These are phyloP conservation scores for Macrochelys suwanniensis DNA, from an alignment of 2,797 vertebrate species.

Conservation along the genomic window DNA sequence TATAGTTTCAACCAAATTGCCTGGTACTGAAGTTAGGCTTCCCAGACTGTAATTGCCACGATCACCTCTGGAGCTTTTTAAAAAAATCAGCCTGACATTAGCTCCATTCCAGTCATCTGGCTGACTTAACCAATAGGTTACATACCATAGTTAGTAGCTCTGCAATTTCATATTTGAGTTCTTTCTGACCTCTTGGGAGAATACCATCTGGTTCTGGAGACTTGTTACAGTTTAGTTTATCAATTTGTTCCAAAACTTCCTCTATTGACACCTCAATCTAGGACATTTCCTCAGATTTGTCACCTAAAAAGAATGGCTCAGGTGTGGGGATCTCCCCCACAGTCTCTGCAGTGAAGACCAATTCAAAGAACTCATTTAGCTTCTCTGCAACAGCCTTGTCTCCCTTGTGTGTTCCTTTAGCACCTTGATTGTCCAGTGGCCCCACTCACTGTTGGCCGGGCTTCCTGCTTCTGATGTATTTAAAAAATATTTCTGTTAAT, in stretches of 20 bases:
- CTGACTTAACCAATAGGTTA: background rate
- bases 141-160: background rate
- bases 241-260: background rate
- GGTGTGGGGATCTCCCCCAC: background rate
- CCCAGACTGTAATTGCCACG: background rate
- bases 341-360: background rate
- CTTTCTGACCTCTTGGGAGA: background rate
- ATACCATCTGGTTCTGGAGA: background rate
- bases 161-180: background rate
- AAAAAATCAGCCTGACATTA: background rate
- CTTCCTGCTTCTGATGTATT: background rate
- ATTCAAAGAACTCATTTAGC: background rate
- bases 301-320: background rate
- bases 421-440: background rate
- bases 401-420: background rate
- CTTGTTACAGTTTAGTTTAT: background rate
- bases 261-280: background rate
- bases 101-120: background rate
- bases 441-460: background rate
- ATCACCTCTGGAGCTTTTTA: background rate
- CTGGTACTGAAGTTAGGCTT: background rate
- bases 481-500: background rate
- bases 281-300: background rate
- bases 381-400: background rate
- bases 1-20: background rate